Evolutionary conservation across 2,113 vertebrate genomes (phyloP).

Genomic region (Perognathus longimembris): DNA sequence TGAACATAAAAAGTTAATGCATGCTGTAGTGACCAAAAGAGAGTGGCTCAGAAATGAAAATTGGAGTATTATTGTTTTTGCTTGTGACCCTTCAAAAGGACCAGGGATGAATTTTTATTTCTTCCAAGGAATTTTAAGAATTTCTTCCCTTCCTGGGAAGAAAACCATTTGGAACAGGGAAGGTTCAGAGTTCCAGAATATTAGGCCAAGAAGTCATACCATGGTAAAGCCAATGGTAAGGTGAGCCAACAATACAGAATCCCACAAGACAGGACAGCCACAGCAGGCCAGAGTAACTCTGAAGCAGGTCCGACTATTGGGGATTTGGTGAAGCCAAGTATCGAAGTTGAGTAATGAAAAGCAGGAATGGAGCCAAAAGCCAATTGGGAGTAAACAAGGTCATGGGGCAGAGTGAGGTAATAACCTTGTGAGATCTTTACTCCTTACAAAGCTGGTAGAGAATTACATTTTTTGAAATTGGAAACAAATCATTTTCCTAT

Average conservation of each 20-base stretch:
- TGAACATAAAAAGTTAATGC: background rate
- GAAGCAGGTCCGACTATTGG: background rate
- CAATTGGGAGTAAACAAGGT: background rate
- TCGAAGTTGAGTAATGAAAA: conserved; percentile 28
- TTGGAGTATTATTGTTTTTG: background rate
- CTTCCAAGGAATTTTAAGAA: background rate
- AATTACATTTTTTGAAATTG: background rate
- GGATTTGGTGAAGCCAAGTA: conserved; percentile 20
- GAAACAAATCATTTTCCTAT: background rate
- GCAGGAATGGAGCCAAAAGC: background rate
- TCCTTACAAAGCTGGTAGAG: background rate
- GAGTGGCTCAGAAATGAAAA: background rate
- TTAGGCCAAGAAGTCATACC: background rate
- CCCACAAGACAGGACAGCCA: background rate
- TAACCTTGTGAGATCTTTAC: conserved; percentile 12
- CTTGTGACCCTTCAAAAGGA: background rate
- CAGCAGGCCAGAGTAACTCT: background rate
- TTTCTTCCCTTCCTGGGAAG: background rate
- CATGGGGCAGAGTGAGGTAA: background rate
- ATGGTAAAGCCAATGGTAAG: background rate
- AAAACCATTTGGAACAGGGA: background rate
- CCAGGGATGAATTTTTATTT: background rate
- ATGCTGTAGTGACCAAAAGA: background rate
- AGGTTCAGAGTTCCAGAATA: conserved; percentile 7
- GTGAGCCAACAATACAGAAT: background rate